Evolutionary conservation across 2,113 vertebrate genomes (phyloP).

Genomic region (Cochlearius cochlearius): DNA sequence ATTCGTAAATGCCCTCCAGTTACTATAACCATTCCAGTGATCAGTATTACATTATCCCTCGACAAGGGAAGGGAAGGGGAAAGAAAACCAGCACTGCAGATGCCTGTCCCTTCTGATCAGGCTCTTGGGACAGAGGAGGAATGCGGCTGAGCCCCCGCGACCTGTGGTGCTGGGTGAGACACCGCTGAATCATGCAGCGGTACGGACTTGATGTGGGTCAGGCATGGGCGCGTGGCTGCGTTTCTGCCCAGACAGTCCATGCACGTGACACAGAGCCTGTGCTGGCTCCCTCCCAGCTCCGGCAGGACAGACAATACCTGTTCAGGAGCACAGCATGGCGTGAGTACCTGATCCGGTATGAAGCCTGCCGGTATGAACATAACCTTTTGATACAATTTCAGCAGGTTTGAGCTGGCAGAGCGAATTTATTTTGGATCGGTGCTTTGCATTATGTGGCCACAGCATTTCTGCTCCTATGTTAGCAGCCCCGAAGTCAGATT

Average conservation of each 20-base stretch:
- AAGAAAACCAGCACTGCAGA: neutral
- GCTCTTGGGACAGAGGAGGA: neutral
- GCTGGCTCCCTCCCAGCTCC: neutral
- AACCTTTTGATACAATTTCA: neutral
- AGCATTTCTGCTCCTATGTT: neutral
- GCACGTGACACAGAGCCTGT: neutral
- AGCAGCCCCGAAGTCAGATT: neutral
- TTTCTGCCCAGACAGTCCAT: neutral
- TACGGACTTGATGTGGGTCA: neutral
- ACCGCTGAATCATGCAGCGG: neutral
- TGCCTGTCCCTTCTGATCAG: neutral
- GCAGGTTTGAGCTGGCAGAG: neutral
- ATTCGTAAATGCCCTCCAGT: neutral
- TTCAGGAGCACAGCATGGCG: neutral
- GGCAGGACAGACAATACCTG: neutral
- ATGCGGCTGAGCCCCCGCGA: neutral
- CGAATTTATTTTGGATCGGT: neutral
- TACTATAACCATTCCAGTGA: neutral
- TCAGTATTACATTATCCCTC: neutral
- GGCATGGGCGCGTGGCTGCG: neutral
- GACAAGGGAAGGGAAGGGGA: too few relatives aligned
- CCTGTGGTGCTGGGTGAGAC: neutral
- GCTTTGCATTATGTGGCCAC: neutral
- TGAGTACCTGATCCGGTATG: fast-evolving
- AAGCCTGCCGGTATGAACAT: neutral